Conservation (phyloP, 2,888 invertebrate species). For the Nemurella pictetii region DNA sequence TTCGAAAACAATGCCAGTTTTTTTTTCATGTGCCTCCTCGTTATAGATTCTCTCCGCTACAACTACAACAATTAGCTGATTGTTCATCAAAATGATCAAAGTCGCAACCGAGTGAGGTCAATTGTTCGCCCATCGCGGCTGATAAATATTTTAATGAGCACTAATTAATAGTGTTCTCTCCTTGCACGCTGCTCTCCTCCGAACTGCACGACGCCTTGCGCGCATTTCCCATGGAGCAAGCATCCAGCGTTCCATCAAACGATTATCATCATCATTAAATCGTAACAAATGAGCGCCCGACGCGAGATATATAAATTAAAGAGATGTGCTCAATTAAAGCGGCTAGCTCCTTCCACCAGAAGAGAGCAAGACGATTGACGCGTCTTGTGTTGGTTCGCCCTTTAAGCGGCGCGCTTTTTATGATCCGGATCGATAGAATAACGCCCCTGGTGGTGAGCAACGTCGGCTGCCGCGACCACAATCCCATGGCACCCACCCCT, state of each 20-base stretch:
- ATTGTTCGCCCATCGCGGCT: not conserved
- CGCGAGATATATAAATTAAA: constrained; percentile 5
- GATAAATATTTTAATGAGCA: not conserved
- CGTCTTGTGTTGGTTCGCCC: constrained; percentile 2
- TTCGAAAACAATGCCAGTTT: no score
- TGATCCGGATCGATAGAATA: constrained; percentile 30
- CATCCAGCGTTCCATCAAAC: not conserved
- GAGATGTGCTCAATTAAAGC: constrained; percentile 12
- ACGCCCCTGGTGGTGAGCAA: constrained; percentile 5
- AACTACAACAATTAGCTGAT: not conserved
- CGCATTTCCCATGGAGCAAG: not conserved
- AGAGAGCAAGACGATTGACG: constrained; percentile 7
- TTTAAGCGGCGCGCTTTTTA: constrained; percentile 19
- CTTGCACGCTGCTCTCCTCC: not conserved
- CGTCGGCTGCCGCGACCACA: constrained; percentile 19
- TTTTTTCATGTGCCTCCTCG: not conserved
- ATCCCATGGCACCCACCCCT: constrained; percentile 28
- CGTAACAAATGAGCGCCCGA: not conserved
- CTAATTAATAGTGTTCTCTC: not conserved
- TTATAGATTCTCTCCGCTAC: not conserved
- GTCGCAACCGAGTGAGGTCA: not conserved
- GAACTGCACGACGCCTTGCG: not conserved
- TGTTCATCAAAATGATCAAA: not conserved
- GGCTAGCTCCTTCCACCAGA: not conserved
- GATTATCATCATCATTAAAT: constrained; percentile 5